A percentile compares a stretch with the other conserved stretches of the same genome.
Conservation (phyloP, 2,113 vertebrate species). For the Chloropsis cyanopogon region DNA sequence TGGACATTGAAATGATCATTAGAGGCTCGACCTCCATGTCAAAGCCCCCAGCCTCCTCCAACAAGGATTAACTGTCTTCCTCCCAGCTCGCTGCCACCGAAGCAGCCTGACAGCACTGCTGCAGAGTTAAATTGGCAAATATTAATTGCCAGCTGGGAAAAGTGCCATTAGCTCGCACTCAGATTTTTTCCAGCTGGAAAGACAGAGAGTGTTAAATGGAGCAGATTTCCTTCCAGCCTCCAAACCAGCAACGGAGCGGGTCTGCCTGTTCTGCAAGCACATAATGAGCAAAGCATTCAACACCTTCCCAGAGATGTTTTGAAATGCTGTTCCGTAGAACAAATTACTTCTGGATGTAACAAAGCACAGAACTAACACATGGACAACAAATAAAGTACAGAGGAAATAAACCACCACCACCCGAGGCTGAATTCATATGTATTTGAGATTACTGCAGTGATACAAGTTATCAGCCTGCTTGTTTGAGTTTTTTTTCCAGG, state of each 20-base stretch:
- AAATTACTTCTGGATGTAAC: background rate
- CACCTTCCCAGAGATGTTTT: background rate
- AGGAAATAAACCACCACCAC: background rate
- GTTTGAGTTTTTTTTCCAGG: background rate
- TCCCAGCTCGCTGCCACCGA: background rate
- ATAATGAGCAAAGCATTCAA: background rate
- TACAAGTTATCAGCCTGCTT: background rate
- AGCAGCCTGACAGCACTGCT: background rate
- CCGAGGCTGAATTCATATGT: background rate
- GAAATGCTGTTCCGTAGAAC: background rate
- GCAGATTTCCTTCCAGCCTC: constrained; percentile 3
- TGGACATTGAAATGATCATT: background rate
- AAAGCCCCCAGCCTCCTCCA: background rate
- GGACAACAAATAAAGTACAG: background rate
- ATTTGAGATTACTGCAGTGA: background rate
- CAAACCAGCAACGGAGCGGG: background rate
- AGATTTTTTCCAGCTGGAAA: constrained; percentile 11
- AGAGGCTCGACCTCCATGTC: background rate
- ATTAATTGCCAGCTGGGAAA: constrained; percentile 47
- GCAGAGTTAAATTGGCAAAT: background rate
- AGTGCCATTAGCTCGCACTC: background rate
- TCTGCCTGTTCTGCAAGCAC: background rate
- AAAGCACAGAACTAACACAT: background rate
- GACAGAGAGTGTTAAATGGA: background rate
- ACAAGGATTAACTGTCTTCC: background rate